A percentile compares a stretch with the other conserved stretches of the same genome.
phyloP scores from a whole-genome alignment of 2,888 invertebrate genomes.

The Tachina lurida region DNA sequence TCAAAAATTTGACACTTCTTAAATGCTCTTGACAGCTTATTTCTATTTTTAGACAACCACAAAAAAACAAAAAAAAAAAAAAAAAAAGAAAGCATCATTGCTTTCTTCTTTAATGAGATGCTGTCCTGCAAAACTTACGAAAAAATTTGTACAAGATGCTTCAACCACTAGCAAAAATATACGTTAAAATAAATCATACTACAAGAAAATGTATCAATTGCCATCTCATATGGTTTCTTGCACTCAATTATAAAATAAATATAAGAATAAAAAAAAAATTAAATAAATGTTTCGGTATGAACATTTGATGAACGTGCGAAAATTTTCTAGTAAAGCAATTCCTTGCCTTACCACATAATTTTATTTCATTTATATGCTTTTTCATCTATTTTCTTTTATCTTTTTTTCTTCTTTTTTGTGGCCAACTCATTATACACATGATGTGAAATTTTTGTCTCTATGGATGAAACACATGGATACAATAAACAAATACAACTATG shows the following conservation, averaged over 20 bases:
- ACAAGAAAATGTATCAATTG: background rate
- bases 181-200: background rate
- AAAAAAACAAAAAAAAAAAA: too few species aligned
- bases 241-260: background rate
- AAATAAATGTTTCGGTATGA: background rate
- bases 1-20: too few species aligned
- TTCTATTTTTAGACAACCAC: too few species aligned
- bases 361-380: slow-evolving; percentile 19
- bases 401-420: slow-evolving; percentile 4
- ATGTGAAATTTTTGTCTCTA: slow-evolving; percentile 52
- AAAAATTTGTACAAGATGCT: too few species aligned
- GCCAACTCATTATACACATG: slow-evolving; percentile 34
- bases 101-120: too few species aligned
- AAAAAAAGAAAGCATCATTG: too few species aligned
- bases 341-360: slow-evolving; percentile 23
- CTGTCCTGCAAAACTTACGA: too few species aligned
- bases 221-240: too few species aligned
- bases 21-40: too few species aligned
- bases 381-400: background rate
- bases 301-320: slow-evolving; percentile 48
- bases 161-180: too few species aligned
- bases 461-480: slow-evolving; percentile 39
- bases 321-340: slow-evolving; percentile 47
- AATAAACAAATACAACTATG: slow-evolving; percentile 24
- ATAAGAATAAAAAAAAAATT: slow-evolving; percentile 9